Evolutionary conservation across 1,140 invertebrate species (phyloP), one percentile per base, ranked within the genome.

Genomic region (Drosophila sulfurigaster): DNA sequence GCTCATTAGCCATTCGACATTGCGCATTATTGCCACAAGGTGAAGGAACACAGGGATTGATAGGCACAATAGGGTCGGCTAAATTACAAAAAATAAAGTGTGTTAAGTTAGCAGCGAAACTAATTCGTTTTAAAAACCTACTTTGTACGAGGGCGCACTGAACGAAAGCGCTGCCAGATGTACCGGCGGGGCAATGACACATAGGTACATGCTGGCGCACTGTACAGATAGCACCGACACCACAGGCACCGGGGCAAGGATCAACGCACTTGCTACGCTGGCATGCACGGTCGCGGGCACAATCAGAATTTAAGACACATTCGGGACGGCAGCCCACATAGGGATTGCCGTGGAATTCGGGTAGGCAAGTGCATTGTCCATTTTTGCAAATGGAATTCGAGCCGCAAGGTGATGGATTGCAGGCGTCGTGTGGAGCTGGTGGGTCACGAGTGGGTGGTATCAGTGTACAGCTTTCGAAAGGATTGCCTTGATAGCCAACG

Each of bases 221-320:
- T 25, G 93, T 94, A 82, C 97, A 97, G 58, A 94, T 93, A 1
- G 96, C 96, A 75, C 94, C 94, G 8, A 95, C 91, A 10, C 96
- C 96, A 89, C 96, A 97, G 5, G 95, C 94, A 38, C 96, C 96
- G 5, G 94, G 94, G 83, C 96, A 97, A 16, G 96, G 96, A 92
- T 97, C 95, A 35, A 93, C 92, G 87, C 96, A 97, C 88, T 95
- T 96, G 77, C 94, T 94, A 80, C 94, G 94, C 48, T 96, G 93
- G 66, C 96, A 96, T 49, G 96, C 95, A 72, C 94, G 94, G 75
- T 93, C 93, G 0, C 95, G 94, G 78, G 96, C 92, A 91, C 97
- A 98, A 72, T 98, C 97, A 2, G 96, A 95, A 91, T 97, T 98
- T 77, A 96, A 95, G 0, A 96, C 95, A 92, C 97, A 98, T 93